Evolutionary conservation across 1,140 invertebrate genomes (phyloP), one percentile per base, ranked within the genome.

Genomic region (Chlorops oryzae): DNA sequence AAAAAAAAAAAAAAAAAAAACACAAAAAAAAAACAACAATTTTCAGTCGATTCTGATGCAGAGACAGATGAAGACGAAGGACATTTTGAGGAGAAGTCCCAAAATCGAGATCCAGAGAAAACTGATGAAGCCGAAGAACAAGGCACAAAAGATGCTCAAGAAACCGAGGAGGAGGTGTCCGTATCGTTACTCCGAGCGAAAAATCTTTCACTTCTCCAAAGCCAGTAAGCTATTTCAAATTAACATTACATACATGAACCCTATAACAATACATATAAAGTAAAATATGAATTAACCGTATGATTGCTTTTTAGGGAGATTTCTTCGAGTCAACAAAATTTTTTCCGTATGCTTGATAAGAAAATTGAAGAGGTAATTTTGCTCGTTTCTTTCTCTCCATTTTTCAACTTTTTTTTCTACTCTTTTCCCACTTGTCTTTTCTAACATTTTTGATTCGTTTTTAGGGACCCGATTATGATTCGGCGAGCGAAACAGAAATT

Each of bases 321-420:
- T 66, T 90, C 88, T 40, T 81, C 81, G 50, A 91, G 89, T 72
- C 88, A 91, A 73, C 79, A 88, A 62, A 87, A 91, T 64, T 92
- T 92, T 75, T 92, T 92, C 77, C 86, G 83, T 69, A 90, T 91
- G 87, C 77, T 92, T 56, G 89, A 92, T 65, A 87, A 90, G 65
- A 92, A 90, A 78, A 91, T 92, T 66, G 86, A 90, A 74, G 86
- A 84, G 73, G 88, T 91, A 78, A 80, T 79, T 77, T 28, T 3
- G 10, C n/a, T n/a, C n/a, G n/a, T n/a, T n/a, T 13, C 10, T 15
- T 4, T 4, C 3, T 35, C 5, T 35, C 18, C 34, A 32, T n/a
- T 15, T 15, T 35, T 5, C n/a, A 35, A 41, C 4, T 18, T 41
- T 7, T 20, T 41, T 41, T 23, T 18, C 22, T 18, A 41, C 22